Conservation (phyloP, 2,113 vertebrate species). For the Pachyramphus minor region DNA sequence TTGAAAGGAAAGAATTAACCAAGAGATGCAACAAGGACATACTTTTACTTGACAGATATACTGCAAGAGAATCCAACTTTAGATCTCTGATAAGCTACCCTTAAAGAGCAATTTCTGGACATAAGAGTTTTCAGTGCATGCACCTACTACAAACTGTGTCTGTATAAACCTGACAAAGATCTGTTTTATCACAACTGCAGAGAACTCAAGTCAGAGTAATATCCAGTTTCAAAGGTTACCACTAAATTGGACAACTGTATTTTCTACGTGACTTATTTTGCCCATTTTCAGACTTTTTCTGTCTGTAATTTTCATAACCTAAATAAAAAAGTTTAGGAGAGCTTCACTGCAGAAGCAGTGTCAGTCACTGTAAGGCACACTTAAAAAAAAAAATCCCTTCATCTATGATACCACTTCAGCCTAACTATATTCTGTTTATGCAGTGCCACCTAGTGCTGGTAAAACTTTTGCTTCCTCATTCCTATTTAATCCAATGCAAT, state of each 20-base stretch:
- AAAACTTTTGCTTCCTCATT: neutral
- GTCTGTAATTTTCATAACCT: neutral
- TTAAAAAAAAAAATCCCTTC: neutral
- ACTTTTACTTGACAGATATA: neutral
- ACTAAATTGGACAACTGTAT: neutral
- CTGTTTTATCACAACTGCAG: neutral
- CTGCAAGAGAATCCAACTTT: neutral
- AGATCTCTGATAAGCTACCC: neutral
- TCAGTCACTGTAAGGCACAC: neutral
- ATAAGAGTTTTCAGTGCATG: neutral
- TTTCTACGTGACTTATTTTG: neutral
- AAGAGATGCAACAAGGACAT: neutral
- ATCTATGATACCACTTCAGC: neutral
- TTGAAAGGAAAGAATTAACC: neutral
- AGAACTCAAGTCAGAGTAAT: neutral
- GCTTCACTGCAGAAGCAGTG: neutral
- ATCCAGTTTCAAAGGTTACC: neutral
- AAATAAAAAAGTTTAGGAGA: neutral
- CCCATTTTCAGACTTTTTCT: neutral
- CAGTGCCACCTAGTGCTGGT: slow-evolving; percentile 39
- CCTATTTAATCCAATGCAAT: neutral
- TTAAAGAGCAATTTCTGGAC: neutral
- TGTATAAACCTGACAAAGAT: neutral
- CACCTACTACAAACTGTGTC: neutral
- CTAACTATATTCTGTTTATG: neutral